A percentile compares a stretch with the other conserved stretches of the same genome.
Conservation (phyloP, 1,140 invertebrate species). For the Brachystomella parvula region DNA sequence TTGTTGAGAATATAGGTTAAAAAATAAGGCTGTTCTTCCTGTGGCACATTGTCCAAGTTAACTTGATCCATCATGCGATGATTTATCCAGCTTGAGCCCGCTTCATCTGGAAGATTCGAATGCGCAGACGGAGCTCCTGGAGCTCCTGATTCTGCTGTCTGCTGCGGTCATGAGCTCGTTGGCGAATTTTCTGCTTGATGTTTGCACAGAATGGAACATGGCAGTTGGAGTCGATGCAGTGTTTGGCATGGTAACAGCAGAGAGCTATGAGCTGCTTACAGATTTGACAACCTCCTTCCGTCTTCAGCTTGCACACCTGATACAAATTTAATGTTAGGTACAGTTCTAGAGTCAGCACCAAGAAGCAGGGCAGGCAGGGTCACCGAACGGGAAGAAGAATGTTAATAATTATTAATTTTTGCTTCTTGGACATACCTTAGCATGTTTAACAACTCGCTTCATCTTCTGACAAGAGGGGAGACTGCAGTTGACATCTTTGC, state of each 20-base stretch:
- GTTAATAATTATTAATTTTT: too few relatives aligned
- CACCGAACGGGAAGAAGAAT: too few relatives aligned
- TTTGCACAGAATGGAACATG: constrained; percentile 96
- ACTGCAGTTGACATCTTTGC: constrained; percentile 95
- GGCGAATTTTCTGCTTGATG: constrained; percentile 93
- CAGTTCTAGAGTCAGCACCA: too few relatives aligned
- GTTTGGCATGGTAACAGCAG: constrained; percentile 98
- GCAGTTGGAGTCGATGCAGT: constrained; percentile 92
- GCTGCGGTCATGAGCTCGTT: constrained; percentile 89
- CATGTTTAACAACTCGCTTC: constrained; percentile 95
- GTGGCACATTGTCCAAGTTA: too few relatives aligned
- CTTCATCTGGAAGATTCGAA: constrained; percentile 75
- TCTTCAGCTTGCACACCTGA: constrained; percentile 81
- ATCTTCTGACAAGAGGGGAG: constrained; percentile 94
- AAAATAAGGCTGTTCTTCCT: too few relatives aligned
- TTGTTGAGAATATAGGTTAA: too few relatives aligned
- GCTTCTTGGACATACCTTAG: constrained; percentile 52
- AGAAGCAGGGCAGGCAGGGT: too few relatives aligned
- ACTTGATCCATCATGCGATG: too few relatives aligned
- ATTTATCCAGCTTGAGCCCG: too few relatives aligned
- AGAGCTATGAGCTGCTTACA: constrained; percentile 97
- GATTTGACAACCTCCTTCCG: constrained; percentile 91
- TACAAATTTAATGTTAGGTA: too few relatives aligned
- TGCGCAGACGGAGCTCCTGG: constrained; percentile 71
- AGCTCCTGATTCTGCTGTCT: constrained; percentile 76